A percentile compares a stretch with the other conserved stretches of the same genome.
phyloP scores from a whole-genome alignment of 2,113 vertebrate species.

The Alligator mississippiensis region DNA sequence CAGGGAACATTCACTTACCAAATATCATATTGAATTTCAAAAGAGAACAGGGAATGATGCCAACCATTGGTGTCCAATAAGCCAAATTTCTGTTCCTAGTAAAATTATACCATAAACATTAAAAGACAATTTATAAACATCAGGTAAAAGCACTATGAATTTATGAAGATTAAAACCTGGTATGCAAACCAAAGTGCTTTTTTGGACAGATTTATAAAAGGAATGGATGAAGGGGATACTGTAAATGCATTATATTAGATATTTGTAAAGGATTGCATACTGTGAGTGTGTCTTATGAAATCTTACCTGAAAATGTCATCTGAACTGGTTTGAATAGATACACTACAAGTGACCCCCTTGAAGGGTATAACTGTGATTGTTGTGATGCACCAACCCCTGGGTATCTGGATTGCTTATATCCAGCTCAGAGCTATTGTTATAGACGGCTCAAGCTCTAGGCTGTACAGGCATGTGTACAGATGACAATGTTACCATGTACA shows the following conservation, averaged over 20 bases:
- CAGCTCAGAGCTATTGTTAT: fast-evolving
- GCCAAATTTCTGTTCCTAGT: background rate
- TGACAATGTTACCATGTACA: too few relatives aligned
- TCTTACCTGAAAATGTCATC: background rate
- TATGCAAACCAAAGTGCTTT: background rate
- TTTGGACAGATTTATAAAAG: background rate
- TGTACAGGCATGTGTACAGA: background rate
- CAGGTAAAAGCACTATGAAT: background rate
- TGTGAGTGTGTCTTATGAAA: background rate
- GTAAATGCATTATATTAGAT: background rate
- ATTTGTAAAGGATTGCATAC: background rate
- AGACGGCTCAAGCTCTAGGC: background rate
- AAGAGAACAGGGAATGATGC: background rate
- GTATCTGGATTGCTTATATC: fast-evolving
- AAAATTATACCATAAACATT: background rate
- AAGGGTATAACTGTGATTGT: background rate
- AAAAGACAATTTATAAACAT: background rate
- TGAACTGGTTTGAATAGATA: background rate
- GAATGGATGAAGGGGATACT: background rate
- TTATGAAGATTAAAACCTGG: background rate
- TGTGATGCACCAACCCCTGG: background rate
- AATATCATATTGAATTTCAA: background rate
- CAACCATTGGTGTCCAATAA: background rate
- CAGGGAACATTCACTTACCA: background rate
- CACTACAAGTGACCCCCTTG: background rate